Evolutionary conservation across 2,113 vertebrate genomes (phyloP), one percentile per base, ranked within the genome.

Genomic region (Thunnus thynnus): DNA sequence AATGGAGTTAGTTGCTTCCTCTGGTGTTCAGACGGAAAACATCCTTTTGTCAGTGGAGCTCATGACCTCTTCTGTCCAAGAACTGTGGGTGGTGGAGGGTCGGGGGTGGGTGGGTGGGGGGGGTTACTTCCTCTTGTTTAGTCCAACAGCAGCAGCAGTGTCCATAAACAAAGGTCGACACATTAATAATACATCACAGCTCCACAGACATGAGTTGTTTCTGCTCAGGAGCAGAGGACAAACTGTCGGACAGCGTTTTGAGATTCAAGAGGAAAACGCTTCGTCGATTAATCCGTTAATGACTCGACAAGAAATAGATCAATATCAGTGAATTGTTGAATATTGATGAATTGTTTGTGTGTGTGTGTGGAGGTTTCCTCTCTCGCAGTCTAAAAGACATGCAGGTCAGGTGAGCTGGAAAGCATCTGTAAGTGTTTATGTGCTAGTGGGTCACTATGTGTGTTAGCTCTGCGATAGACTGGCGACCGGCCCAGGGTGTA

Each of bases 91-190:
- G 25, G 13, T 2, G 36, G 7, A 41, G 36, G 36, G 36, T 9
- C 7, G 8, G 36, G 2, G 36, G 36, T 30, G 27, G 50, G 50
- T 25, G 36, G 48, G 18, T 36, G 27, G 16, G 32, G n/a, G 20
- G 44, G 71, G 20, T 64, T 17, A n/a, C 61, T 81, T 81, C 60
- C 72, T 65, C 63, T 67, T 57, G 76, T 80, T 87, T 61, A 50
- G 12, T 56, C 68, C 50, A 60, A 41, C 3, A 61, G 54, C 48
- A 51, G 41, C 73, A 18, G 66, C 52, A 69, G 0, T 30, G 61
- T n/a, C 75, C 83, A 73, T 71, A 75, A 84, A 76, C 64, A 55
- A 44, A 64, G 72, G 60, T 63, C 10, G 14, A 41, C 47, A 67
- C 22, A 36, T 86, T 32, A 80, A 84, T 84, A 55, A 72, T 0